Percentiles rank a stretch among this genome's conserved stretches.
Conservation (phyloP, 2,888 invertebrate genomes). For the Agonopterix subpropinquella region DNA sequence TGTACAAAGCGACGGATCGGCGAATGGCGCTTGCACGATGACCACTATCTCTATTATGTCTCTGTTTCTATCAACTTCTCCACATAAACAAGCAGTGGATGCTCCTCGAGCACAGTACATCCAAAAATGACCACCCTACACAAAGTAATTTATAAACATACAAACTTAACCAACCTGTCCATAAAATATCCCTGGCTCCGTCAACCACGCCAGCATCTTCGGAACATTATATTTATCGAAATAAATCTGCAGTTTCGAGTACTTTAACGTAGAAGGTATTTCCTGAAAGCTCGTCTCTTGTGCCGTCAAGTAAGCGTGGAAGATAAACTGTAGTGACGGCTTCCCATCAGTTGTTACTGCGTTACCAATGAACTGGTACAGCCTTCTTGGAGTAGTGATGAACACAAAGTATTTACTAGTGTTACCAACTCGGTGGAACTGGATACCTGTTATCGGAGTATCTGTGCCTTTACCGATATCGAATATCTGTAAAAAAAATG, state of each 20-base stretch:
- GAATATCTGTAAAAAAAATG: conserved; percentile 80
- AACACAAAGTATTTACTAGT: conserved; percentile 87
- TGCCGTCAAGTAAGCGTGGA: conserved; percentile 83
- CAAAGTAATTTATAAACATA: not conserved
- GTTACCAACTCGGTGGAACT: conserved; percentile 84
- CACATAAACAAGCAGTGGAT: no score
- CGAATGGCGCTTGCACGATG: no score
- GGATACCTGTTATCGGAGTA: conserved; percentile 90
- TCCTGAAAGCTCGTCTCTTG: conserved; percentile 84
- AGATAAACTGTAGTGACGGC: conserved; percentile 86
- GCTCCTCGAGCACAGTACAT: no score
- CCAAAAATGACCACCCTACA: no score
- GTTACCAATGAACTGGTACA: conserved; percentile 92
- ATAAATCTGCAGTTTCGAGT: conserved; percentile 88
- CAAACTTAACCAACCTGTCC: conserved; percentile 77
- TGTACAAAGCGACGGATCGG: no score
- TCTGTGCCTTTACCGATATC: conserved; percentile 87
- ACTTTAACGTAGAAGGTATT: conserved; percentile 81
- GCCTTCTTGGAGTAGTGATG: conserved; percentile 86
- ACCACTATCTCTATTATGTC: no score
- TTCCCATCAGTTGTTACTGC: conserved; percentile 83
- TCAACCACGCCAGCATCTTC: conserved; percentile 91
- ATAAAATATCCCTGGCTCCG: conserved; percentile 87
- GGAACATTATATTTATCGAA: conserved; percentile 81
- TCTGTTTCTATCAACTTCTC: no score